Evolutionary conservation across 2,888 invertebrate genomes (phyloP).

Genomic region (Parasteatoda lunata): DNA sequence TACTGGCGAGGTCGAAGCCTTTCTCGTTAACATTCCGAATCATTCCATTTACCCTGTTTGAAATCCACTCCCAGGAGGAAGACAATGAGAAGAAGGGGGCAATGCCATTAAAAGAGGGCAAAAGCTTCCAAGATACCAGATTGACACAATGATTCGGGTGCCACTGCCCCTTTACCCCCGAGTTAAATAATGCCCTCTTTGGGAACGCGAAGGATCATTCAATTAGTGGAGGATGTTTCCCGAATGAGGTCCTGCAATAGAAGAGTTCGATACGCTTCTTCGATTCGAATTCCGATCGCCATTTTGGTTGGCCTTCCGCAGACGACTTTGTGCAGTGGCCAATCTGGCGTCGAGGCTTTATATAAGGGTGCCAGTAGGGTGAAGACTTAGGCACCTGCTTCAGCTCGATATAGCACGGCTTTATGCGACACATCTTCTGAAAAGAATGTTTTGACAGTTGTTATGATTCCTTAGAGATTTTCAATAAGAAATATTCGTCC

Average conservation of each 20-base stretch:
- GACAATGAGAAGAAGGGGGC: conserved; percentile 7
- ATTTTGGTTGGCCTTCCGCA: background rate
- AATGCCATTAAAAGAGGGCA: conserved; percentile 22
- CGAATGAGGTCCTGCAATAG: conserved; percentile 16
- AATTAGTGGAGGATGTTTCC: conserved; percentile 35
- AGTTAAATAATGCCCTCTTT: conserved; percentile 24
- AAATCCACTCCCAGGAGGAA: conserved; percentile 29
- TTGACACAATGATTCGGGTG: conserved; percentile 33
- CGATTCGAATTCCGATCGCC: conserved; percentile 7
- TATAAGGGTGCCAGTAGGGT: background rate
- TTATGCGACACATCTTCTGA: too few species aligned
- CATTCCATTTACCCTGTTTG: conserved; percentile 34
- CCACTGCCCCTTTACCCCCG: conserved; percentile 3
- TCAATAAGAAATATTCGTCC: too few species aligned
- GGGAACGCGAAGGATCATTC: conserved; percentile 44
- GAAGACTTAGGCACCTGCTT: too few species aligned
- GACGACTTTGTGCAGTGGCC: background rate
- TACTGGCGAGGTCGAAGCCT: conserved; percentile 12
- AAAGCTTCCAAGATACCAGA: background rate
- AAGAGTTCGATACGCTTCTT: background rate
- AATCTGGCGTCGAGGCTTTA: background rate
- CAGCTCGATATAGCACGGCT: too few species aligned
- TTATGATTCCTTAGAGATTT: too few species aligned
- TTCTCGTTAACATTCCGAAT: conserved; percentile 35
- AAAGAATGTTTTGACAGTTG: too few species aligned